Conservation (phyloP, 2,113 vertebrate species). For the Lathamus discolor region DNA sequence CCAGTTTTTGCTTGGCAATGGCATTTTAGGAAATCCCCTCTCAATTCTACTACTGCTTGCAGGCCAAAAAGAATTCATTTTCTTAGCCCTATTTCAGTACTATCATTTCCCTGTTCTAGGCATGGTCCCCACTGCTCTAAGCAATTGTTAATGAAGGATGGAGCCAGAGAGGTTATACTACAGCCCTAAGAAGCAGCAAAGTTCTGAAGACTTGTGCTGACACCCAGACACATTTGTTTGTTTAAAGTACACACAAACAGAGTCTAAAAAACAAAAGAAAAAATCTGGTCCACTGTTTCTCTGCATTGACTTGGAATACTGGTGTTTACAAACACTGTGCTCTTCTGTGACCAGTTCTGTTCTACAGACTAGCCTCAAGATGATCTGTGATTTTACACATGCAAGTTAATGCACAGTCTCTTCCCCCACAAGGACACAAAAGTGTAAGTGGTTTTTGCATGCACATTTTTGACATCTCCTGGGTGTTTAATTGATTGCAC, state of each 20-base stretch:
- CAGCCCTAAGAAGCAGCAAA: not conserved
- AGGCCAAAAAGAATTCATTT: not conserved
- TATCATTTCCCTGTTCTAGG: not conserved
- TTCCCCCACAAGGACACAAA: not conserved
- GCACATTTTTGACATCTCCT: not conserved
- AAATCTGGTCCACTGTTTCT: not conserved
- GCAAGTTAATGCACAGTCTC: not conserved
- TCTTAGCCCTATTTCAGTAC: not conserved
- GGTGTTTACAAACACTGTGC: not conserved
- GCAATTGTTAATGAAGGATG: not conserved
- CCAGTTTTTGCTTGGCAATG: not conserved
- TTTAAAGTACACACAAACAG: not conserved
- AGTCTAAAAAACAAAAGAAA: not conserved
- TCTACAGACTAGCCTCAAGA: not conserved
- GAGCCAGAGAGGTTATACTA: not conserved
- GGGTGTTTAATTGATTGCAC: not conserved
- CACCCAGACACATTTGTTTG: not conserved
- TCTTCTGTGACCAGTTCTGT: not conserved
- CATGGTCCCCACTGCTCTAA: not conserved
- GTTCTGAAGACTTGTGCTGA: conserved; percentile 18
- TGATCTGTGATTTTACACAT: not conserved
- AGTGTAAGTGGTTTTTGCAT: not conserved
- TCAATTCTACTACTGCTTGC: not conserved
- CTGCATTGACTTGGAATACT: not conserved
- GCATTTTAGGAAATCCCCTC: not conserved